Evolutionary conservation across 2,888 invertebrate species (phyloP).

Genomic region (Rhagonycha lutea): DNA sequence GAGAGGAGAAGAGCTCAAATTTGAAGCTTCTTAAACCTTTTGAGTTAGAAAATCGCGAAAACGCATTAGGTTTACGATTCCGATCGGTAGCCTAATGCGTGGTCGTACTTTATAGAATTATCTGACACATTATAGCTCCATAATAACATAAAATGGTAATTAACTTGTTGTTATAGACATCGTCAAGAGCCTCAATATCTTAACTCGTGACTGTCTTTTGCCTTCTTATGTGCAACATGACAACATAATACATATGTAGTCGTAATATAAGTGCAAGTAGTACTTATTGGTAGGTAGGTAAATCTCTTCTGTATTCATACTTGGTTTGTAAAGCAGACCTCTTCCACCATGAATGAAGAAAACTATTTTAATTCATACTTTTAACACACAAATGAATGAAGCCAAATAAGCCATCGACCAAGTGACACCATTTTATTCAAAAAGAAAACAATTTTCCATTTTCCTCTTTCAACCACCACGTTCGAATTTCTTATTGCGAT

Average conservation of each 20-base stretch:
- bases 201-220: conserved; percentile 6
- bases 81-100: conserved; percentile 30
- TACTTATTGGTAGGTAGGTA: conserved; percentile 13
- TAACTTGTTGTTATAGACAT: conserved; percentile 35
- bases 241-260: conserved; percentile 15
- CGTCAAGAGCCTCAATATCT: conserved; percentile 17
- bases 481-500: background rate
- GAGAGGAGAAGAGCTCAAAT: conserved; percentile 16
- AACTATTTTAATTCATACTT: conserved; percentile 5
- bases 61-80: conserved; percentile 24
- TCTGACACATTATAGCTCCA: conserved; percentile 37
- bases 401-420: background rate
- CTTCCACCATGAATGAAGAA: conserved; percentile 12
- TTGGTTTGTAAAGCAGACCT: conserved; percentile 9
- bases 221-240: conserved; percentile 9
- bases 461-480: background rate
- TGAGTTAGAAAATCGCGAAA: conserved; percentile 3
- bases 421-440: background rate
- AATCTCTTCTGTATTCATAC: conserved; percentile 20
- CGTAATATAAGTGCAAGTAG: background rate
- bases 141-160: conserved; percentile 40
- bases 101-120: conserved; percentile 35
- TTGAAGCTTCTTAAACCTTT: conserved; percentile 5
- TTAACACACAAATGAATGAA: background rate
- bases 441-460: background rate